Evolutionary conservation across 2,113 vertebrate species (phyloP), one percentile per base, ranked within the genome.

Genomic region (Progne subis): DNA sequence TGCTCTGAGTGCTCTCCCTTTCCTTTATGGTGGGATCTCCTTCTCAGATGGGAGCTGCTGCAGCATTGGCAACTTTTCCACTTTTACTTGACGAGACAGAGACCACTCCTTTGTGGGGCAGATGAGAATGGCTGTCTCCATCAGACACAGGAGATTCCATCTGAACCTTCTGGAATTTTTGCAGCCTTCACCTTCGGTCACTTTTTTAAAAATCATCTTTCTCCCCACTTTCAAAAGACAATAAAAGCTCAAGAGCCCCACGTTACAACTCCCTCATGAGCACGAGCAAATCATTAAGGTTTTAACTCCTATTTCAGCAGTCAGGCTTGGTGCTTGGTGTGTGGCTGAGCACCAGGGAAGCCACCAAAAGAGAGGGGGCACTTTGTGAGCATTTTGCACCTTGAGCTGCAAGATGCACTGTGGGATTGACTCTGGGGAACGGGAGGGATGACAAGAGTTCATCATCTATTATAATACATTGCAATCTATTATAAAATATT

Each of bases 401-500:
- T 57, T 4, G 18, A 14, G 10, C 61, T 37, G 46, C 61, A n/a
- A 25, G 50, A 26, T 1, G 3, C 46, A 25, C 0, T 2, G 4
- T 8, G 70, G 44, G 18, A 4, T 56, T 26, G 46, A 61, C 29
- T 3, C 0, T 56, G 59, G 69, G 55, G 52, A 31, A 29, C 0
- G 1, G 64, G 41, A 20, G 14, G 74, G 53, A 31, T 44, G 57
- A 26, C 25, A 1, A 37, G 18, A 64, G 9, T 14, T 34, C 29
- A 37, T 11, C 2, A 39, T 15, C n/a, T 31, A 4, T 49, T 32
- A 4, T 12, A 70, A 50, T 41, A 37, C 37, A 37, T 37, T 37
- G 37, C 37, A 37, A 37, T 37, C 9, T 11, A 17, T 13, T 25
- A 8, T 43, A 57, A 46, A 16, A 41, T 46, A 9, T 21, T 53